These are phyloP conservation scores for Pterostichus niger DNA, from an alignment of 2,888 invertebrate species.

Conservation along the genomic window DNA sequence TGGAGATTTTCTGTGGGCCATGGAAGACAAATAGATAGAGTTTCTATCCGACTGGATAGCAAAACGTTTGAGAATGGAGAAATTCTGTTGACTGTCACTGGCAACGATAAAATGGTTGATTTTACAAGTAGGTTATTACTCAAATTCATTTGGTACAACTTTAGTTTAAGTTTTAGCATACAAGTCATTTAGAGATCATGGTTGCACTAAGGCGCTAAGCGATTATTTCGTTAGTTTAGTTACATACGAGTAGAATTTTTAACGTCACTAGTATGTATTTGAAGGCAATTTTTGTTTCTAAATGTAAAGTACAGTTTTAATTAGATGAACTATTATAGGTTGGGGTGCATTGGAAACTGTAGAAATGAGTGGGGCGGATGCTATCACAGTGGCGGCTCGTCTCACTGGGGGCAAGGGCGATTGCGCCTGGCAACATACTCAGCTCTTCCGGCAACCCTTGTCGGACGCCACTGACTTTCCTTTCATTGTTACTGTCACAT, in stretches of 20 bases:
- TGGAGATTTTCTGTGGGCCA: slow-evolving; percentile 85
- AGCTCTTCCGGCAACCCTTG: slow-evolving; percentile 86
- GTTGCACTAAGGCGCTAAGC: too few species aligned
- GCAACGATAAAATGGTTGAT: slow-evolving; percentile 74
- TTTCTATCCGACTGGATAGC: slow-evolving; percentile 76
- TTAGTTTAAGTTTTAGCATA: background rate
- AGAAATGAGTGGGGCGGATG: slow-evolving; percentile 70
- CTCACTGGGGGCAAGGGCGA: slow-evolving; percentile 87
- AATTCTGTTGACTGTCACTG: slow-evolving; percentile 77
- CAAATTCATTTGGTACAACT: too few species aligned
- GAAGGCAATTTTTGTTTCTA: too few species aligned
- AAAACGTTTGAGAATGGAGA: slow-evolving; percentile 79
- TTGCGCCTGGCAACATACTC: slow-evolving; percentile 95
- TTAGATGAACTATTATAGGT: too few species aligned
- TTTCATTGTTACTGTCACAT: slow-evolving; percentile 72
- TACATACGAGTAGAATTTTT: too few species aligned
- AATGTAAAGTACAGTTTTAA: too few species aligned
- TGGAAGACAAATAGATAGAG: slow-evolving; percentile 76
- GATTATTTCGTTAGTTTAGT: too few species aligned
- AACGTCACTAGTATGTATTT: too few species aligned
- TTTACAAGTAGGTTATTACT: slow-evolving; percentile 71
- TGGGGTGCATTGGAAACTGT: slow-evolving; percentile 40
- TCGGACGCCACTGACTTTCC: slow-evolving; percentile 74
- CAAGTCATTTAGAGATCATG: background rate
- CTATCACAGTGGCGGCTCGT: slow-evolving; percentile 79